Evolutionary conservation across 1,140 invertebrate species (phyloP).

Genomic region (Aphis gossypii): DNA sequence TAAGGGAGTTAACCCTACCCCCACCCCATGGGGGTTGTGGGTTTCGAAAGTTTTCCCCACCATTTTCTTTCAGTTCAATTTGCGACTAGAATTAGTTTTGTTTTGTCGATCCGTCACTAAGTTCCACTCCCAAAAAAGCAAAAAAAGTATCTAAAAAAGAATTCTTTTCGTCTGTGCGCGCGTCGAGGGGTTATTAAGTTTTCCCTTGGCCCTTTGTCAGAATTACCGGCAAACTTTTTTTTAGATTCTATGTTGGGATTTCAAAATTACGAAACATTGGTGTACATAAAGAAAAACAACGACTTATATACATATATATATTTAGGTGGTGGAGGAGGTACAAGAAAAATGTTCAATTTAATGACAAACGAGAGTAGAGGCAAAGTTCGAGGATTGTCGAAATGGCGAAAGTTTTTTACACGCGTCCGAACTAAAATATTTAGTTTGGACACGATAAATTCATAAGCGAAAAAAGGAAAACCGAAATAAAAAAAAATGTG

Average conservation of each 20-base stretch:
- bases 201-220: constrained; percentile 27
- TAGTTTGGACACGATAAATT: constrained; percentile 33
- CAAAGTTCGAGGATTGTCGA: constrained; percentile 41
- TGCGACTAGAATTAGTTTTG: constrained; percentile 40
- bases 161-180: constrained; percentile 31
- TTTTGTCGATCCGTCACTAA: constrained; percentile 49
- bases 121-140: background rate
- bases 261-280: constrained; percentile 47
- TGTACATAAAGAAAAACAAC: constrained; percentile 43
- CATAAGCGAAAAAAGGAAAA: background rate
- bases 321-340: background rate
- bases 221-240: constrained; percentile 50
- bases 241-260: constrained; percentile 35
- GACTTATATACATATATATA: constrained; percentile 2
- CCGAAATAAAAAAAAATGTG: constrained; percentile 17
- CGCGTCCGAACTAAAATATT: constrained; percentile 1
- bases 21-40: background rate
- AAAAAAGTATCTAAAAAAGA: constrained; percentile 40
- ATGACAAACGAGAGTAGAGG: constrained; percentile 17
- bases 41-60: background rate
- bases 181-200: constrained; percentile 52
- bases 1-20: background rate
- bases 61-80: constrained; percentile 27
- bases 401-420: constrained; percentile 43
- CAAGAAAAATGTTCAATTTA: constrained; percentile 46